phyloP scores from a whole-genome alignment of 2,113 vertebrate species.

The Nycticorax nycticorax region DNA sequence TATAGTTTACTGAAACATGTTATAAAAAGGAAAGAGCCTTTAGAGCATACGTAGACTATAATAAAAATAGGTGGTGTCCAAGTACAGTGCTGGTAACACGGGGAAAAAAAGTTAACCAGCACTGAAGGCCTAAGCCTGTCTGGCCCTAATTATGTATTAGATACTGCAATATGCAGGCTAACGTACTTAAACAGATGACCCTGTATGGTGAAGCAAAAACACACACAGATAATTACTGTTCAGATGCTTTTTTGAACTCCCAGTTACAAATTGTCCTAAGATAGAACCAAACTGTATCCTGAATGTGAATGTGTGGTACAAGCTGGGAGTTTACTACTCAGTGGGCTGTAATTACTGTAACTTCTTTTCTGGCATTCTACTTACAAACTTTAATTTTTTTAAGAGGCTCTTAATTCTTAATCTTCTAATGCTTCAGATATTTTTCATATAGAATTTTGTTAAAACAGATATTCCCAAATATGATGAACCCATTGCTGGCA shows the following conservation, averaged over 20 bases:
- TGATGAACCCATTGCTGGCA: constrained; percentile 64
- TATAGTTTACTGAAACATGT: background rate
- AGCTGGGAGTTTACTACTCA: background rate
- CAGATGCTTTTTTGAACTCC: background rate
- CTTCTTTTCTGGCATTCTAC: constrained; percentile 39
- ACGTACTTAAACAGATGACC: background rate
- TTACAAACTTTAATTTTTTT: constrained; percentile 20
- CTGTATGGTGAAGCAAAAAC: constrained; percentile 6
- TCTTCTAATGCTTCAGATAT: constrained; percentile 42
- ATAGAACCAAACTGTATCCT: background rate
- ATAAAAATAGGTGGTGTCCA: background rate
- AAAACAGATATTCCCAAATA: constrained; percentile 49
- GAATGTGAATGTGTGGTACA: background rate
- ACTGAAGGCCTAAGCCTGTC: background rate
- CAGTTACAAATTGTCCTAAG: background rate
- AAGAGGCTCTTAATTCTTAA: constrained; percentile 28
- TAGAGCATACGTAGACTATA: background rate
- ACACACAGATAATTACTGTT: background rate
- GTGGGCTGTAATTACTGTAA: constrained; percentile 34
- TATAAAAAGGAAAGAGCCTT: background rate
- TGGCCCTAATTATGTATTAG: background rate
- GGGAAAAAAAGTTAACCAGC: background rate
- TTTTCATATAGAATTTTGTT: constrained; percentile 63
- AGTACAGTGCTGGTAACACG: background rate
- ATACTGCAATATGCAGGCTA: background rate